Evolutionary conservation across 2,797 vertebrate genomes (phyloP).

Genomic region (Sphenopsis melanotis): DNA sequence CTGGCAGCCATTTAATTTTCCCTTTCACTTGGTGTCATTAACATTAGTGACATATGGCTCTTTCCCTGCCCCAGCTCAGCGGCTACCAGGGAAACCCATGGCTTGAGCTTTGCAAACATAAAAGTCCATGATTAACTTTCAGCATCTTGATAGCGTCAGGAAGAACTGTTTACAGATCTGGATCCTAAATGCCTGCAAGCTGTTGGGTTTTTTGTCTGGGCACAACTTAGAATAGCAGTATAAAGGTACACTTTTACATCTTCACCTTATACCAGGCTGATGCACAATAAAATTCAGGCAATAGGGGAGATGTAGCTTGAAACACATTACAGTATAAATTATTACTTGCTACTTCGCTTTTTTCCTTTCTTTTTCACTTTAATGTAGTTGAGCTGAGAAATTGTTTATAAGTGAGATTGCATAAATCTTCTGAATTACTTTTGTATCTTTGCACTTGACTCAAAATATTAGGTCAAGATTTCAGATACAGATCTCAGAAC

Average conservation of each 20-base stretch:
- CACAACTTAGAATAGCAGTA: background rate
- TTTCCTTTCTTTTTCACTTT: background rate
- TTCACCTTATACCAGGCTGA: background rate
- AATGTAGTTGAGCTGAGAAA: background rate
- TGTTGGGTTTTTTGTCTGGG: background rate
- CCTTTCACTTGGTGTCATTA: conserved; percentile 44
- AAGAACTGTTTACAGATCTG: background rate
- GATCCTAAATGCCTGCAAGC: background rate
- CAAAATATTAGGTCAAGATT: background rate
- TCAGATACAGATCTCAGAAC: background rate
- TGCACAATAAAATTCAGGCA: background rate
- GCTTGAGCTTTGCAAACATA: background rate
- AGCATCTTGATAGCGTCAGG: background rate
- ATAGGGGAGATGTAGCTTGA: background rate
- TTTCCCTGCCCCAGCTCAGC: background rate
- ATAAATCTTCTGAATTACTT: background rate
- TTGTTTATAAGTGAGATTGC: background rate
- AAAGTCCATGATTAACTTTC: background rate
- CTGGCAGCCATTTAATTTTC: conserved; percentile 50
- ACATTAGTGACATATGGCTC: background rate
- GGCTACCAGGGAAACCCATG: background rate
- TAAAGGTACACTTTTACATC: background rate
- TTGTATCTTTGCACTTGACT: background rate
- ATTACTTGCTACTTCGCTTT: background rate
- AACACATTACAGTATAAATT: background rate